A percentile compares a stretch with the other conserved stretches of the same genome.
Evolutionary conservation across 2,888 invertebrate genomes (phyloP).

Genomic region (Drosophila dives): DNA sequence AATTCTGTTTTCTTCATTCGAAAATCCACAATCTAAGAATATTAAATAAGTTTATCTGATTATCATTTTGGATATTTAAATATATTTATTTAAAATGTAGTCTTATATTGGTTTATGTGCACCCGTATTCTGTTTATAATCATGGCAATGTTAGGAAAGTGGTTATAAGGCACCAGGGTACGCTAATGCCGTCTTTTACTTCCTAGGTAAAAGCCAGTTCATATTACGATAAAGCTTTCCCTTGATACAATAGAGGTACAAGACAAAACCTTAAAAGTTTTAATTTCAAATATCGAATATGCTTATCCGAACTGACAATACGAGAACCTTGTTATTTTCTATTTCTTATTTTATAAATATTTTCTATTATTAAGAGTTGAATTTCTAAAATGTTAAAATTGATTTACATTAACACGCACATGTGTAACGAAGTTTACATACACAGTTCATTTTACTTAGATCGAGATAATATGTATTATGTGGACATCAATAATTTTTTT

Average conservation of each 20-base stretch:
- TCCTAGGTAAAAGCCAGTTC: neutral
- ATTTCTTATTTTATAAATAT: neutral
- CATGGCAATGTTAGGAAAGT: neutral
- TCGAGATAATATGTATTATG: neutral
- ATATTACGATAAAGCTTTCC: neutral
- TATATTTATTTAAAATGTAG: too few relatives aligned
- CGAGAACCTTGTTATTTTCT: neutral
- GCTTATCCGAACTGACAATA: neutral
- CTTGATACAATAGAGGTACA: neutral
- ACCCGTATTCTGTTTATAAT: too few relatives aligned
- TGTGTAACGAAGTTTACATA: neutral
- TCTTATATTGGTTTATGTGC: too few relatives aligned
- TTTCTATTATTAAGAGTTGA: neutral
- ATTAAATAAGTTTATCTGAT: neutral
- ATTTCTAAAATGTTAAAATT: neutral
- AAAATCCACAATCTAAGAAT: slow-evolving; percentile 90
- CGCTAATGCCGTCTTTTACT: neutral
- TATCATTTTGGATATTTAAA: neutral
- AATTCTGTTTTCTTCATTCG: slow-evolving; percentile 94
- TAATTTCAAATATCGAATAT: neutral
- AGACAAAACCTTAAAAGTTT: neutral
- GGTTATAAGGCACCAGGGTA: neutral
- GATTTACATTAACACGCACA: neutral
- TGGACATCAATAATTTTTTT: neutral
- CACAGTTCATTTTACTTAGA: neutral